phyloP scores from a whole-genome alignment of 2,888 invertebrate species.

The Noctua comes region DNA sequence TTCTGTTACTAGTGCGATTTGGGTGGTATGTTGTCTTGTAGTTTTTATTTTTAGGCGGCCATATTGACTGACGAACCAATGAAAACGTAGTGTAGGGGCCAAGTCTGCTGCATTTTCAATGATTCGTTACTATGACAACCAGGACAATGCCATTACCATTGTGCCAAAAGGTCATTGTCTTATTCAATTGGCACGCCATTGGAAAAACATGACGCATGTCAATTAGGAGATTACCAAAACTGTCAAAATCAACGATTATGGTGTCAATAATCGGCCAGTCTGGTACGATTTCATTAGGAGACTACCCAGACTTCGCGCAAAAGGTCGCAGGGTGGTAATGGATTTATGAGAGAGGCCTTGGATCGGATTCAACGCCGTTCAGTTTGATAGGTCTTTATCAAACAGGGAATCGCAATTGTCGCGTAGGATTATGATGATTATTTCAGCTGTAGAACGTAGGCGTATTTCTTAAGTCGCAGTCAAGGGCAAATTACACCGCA shows the following conservation, averaged over 20 bases:
- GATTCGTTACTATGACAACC: not conserved
- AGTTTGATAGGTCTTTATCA: not conserved
- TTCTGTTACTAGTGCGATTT: slow-evolving; percentile 45
- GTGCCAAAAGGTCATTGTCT: not conserved
- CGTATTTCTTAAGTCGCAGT: not conserved
- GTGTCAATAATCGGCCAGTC: not conserved
- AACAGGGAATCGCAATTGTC: not conserved
- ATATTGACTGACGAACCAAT: not conserved
- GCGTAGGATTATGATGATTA: not conserved
- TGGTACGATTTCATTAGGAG: not conserved
- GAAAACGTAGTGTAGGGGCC: not conserved
- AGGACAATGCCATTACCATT: not conserved
- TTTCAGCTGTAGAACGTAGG: too few species aligned
- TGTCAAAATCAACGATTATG: not conserved
- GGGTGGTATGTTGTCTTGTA: slow-evolving; percentile 50
- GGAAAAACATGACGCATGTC: not conserved
- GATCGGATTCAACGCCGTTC: not conserved
- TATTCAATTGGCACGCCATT: not conserved
- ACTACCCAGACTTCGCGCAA: not conserved
- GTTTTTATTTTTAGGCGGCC: slow-evolving; percentile 22
- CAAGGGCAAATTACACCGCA: not conserved
- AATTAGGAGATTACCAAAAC: not conserved
- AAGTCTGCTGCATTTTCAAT: not conserved
- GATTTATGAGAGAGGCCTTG: not conserved
- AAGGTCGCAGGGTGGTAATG: not conserved